Evolutionary conservation across 2,797 vertebrate genomes (phyloP).

Genomic region (Amphiprion clarkii): DNA sequence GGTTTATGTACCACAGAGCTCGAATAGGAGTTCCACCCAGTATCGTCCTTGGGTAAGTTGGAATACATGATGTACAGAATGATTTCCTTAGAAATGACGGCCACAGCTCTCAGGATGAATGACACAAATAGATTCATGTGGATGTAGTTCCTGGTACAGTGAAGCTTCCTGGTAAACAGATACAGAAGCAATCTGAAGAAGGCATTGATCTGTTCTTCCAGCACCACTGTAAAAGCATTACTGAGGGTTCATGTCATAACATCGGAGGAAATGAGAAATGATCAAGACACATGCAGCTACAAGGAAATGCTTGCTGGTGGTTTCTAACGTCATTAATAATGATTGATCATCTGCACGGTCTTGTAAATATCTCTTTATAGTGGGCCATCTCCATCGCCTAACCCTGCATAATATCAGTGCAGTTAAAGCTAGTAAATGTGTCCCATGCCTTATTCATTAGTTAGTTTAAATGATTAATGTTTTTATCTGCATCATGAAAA

Average conservation of each 20-base stretch:
- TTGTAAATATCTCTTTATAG: not conserved
- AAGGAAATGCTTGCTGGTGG: constrained; percentile 14
- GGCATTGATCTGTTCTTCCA: constrained; percentile 46
- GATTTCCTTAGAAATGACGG: constrained; percentile 91
- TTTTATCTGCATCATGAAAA: not conserved
- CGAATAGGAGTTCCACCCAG: constrained; percentile 88
- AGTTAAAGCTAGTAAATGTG: not conserved
- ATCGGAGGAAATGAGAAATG: constrained; percentile 16
- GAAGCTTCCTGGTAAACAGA: constrained; percentile 90
- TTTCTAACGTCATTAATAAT: constrained; percentile 35
- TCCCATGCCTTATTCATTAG: not conserved
- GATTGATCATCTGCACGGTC: constrained; percentile 4
- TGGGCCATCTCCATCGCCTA: not conserved
- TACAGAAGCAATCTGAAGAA: constrained; percentile 41
- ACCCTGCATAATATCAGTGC: not conserved
- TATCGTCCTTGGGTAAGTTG: constrained; percentile 86
- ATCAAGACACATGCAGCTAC: not conserved
- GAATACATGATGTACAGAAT: constrained; percentile 85
- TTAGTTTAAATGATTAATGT: not conserved
- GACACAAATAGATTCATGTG: constrained; percentile 98
- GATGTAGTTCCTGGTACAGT: constrained; percentile 98
- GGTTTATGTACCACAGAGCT: constrained; percentile 82
- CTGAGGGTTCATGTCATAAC: not conserved
- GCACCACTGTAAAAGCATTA: constrained; percentile 37
- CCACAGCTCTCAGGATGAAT: constrained; percentile 91